Percentiles rank a stretch among this genome's conserved stretches.
Conservation (phyloP, 2,888 invertebrate genomes). For the Ectropis crepuscularia region DNA sequence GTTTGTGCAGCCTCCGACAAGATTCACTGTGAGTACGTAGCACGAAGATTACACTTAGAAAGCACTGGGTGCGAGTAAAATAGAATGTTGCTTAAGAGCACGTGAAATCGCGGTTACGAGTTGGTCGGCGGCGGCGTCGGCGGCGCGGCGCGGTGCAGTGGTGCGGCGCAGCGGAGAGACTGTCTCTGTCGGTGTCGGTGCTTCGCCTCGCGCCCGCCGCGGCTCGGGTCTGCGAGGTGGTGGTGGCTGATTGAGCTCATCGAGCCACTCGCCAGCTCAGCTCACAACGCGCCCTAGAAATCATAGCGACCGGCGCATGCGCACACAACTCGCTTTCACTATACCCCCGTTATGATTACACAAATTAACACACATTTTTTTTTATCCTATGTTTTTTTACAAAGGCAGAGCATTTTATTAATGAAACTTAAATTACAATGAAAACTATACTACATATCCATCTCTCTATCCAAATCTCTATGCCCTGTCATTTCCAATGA, state of each 20-base stretch:
- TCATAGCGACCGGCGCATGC: conserved; percentile 50
- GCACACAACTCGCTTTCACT: conserved; percentile 72
- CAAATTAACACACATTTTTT: conserved; percentile 1
- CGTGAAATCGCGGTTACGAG: conserved; percentile 44
- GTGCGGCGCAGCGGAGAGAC: conserved; percentile 54
- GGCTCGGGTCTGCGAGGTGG: conserved; percentile 35
- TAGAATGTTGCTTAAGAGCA: conserved; percentile 49
- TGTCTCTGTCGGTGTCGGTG: conserved; percentile 27
- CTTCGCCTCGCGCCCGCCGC: conserved; percentile 21
- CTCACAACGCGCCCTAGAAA: conserved; percentile 68
- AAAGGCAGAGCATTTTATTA: too few relatives aligned
- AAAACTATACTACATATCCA: too few relatives aligned
- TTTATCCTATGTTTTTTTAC: too few relatives aligned
- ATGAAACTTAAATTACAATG: too few relatives aligned
- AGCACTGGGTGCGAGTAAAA: conserved; percentile 36
- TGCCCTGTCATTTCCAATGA: too few relatives aligned
- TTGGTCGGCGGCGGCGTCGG: conserved; percentile 16
- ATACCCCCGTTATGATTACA: conserved; percentile 59
- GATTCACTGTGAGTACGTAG: conserved; percentile 40
- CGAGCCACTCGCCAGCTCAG: conserved; percentile 22
- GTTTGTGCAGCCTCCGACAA: conserved; percentile 56
- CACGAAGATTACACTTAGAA: conserved; percentile 40
- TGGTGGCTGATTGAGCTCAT: conserved; percentile 42
- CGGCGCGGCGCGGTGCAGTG: conserved; percentile 29
- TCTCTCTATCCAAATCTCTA: too few relatives aligned